Evolutionary conservation across 37 sponge, comb jelly and placozoan genomes (phyloP).

Genomic region (Diacarnus erythraeanus): DNA sequence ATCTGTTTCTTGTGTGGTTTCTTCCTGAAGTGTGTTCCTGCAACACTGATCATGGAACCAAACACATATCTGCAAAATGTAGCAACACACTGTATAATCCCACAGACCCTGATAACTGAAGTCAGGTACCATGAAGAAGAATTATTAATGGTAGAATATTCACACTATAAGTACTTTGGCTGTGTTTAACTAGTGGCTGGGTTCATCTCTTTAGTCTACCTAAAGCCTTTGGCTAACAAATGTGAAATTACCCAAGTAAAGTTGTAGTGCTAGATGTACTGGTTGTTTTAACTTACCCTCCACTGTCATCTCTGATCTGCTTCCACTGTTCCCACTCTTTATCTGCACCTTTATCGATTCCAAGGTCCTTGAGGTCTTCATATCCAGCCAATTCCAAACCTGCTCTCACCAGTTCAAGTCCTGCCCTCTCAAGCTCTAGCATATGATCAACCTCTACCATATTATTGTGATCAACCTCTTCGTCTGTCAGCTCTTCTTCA

Average conservation of each 20-base stretch:
- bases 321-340: slow-evolving; percentile 36
- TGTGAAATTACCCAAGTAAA: too few species aligned
- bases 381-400: neutral
- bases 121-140: too few species aligned
- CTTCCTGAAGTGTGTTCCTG: neutral
- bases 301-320: neutral
- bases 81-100: too few species aligned
- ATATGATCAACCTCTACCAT: neutral
- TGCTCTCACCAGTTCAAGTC: neutral
- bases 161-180: too few species aligned
- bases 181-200: too few species aligned
- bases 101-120: too few species aligned
- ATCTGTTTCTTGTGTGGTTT: neutral
- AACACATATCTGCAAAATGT: too few species aligned
- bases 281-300: neutral
- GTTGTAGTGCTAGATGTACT: too few species aligned
- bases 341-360: slow-evolving; percentile 13
- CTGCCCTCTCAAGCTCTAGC: neutral
- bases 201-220: too few species aligned
- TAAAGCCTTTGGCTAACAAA: too few species aligned
- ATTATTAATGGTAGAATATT: too few species aligned
- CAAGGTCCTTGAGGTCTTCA: neutral
- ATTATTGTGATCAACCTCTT: neutral
- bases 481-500: slow-evolving; percentile 3
- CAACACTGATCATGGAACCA: neutral